These are phyloP conservation scores for Drosophila diplacantha DNA, from an alignment of 2,888 invertebrate genomes.

Conservation along the genomic window DNA sequence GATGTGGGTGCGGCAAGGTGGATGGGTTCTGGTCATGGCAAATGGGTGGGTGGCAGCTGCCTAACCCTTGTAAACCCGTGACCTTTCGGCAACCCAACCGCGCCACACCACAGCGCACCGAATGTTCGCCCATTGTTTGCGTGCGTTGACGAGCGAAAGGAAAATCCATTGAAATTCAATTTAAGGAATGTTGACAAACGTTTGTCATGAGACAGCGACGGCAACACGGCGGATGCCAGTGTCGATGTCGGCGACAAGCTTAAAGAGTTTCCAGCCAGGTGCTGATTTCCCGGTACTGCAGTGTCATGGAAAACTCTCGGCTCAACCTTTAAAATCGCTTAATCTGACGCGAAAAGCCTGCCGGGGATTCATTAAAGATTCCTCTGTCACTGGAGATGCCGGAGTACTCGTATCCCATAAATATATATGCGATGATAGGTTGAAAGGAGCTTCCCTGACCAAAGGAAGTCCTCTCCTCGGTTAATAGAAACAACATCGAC, in stretches of 20 bases:
- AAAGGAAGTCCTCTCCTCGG: neutral
- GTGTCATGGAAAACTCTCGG: slow-evolving; percentile 28
- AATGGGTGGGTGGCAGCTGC: slow-evolving; percentile 13
- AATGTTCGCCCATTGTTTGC: slow-evolving; percentile 31
- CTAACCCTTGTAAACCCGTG: slow-evolving; percentile 53
- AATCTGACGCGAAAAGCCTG: slow-evolving; percentile 33
- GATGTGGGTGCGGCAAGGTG: neutral
- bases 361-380: slow-evolving; percentile 25
- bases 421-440: neutral
- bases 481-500: slow-evolving; percentile 4
- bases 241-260: slow-evolving; percentile 25
- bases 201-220: slow-evolving; percentile 37
- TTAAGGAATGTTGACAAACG: slow-evolving; percentile 49
- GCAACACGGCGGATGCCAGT: slow-evolving; percentile 10
- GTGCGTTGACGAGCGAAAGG: slow-evolving; percentile 42
- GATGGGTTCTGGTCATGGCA: neutral
- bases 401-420: no score
- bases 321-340: slow-evolving; percentile 24
- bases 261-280: slow-evolving; percentile 22
- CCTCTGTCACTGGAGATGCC: slow-evolving; percentile 8
- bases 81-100: slow-evolving; percentile 38
- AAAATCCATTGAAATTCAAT: slow-evolving; percentile 52
- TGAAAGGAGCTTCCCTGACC: neutral
- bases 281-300: slow-evolving; percentile 33
- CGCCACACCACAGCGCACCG: neutral